Evolutionary conservation across 1,140 invertebrate genomes (phyloP).

Genomic region (Apis laboriosa): DNA sequence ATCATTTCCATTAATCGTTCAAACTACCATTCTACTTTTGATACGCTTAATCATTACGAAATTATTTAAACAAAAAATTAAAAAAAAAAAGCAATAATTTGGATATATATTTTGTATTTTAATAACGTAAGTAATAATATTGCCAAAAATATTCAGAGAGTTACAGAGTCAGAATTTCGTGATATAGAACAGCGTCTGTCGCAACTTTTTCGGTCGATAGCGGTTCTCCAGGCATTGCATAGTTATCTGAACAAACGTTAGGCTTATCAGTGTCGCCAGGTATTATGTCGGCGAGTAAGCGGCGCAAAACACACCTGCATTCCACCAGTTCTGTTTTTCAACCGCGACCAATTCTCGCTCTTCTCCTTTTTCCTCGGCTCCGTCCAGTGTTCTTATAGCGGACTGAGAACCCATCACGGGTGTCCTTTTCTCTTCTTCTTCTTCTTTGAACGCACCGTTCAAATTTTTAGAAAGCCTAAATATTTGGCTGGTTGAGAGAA

Average conservation of each 20-base stretch:
- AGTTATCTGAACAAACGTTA: constrained; percentile 54
- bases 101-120: too few relatives aligned
- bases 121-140: too few relatives aligned
- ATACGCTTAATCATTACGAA: too few relatives aligned
- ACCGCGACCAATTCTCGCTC: neutral
- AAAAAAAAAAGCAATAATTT: neutral
- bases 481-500: neutral
- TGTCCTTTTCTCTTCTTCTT: neutral
- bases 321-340: constrained; percentile 48
- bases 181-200: neutral
- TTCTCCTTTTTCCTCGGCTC: neutral
- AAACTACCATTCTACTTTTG: too few relatives aligned
- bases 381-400: neutral
- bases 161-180: neutral
- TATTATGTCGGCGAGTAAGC: constrained; percentile 48
- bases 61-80: neutral
- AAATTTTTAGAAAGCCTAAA: neutral
- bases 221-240: constrained; percentile 42
- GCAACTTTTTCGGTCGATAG: constrained; percentile 46
- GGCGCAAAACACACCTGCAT: constrained; percentile 57
- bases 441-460: neutral
- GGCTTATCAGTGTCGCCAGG: constrained; percentile 54
- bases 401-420: neutral
- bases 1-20: too few relatives aligned
- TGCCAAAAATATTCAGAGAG: neutral